Evolutionary conservation across 2,888 invertebrate species (phyloP).

Genomic region (Caenorhabditis zanzibari): DNA sequence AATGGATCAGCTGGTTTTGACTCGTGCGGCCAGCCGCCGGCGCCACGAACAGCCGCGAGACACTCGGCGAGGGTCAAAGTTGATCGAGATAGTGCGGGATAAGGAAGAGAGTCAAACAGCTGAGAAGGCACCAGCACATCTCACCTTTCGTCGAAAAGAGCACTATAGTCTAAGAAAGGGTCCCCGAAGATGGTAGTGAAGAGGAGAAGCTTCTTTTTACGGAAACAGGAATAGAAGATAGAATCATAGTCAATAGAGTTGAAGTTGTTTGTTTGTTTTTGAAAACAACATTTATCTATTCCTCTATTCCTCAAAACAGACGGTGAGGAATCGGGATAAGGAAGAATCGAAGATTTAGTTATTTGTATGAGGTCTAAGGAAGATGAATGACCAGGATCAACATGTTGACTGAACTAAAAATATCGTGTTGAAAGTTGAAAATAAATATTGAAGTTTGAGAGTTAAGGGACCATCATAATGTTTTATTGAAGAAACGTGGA

Average conservation of each 20-base stretch:
- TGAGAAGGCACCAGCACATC: constrained; percentile 1
- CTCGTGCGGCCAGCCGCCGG: constrained; percentile 59
- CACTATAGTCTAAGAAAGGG: constrained; percentile 81
- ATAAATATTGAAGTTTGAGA: neutral
- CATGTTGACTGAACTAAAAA: constrained; percentile 36
- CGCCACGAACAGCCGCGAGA: constrained; percentile 57
- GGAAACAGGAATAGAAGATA: constrained; percentile 39
- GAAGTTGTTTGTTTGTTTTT: constrained; percentile 63
- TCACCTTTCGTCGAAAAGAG: neutral
- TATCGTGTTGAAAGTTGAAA: neutral
- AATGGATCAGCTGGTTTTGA: constrained; percentile 66
- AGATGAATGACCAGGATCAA: constrained; percentile 19
- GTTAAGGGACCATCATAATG: neutral
- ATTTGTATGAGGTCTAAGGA: neutral
- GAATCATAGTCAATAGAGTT: constrained; percentile 48
- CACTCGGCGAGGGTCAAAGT: constrained; percentile 60
- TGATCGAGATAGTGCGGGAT: constrained; percentile 38
- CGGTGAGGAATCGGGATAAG: constrained; percentile 8
- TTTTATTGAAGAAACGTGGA: neutral
- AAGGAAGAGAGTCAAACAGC: constrained; percentile 20
- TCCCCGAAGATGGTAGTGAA: constrained; percentile 1
- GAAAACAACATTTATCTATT: constrained; percentile 50
- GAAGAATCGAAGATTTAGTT: neutral
- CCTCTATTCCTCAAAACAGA: constrained; percentile 16
- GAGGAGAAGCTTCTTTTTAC: constrained; percentile 15